Conservation (phyloP, 2,113 vertebrate genomes). For the Polypterus bichir region DNA sequence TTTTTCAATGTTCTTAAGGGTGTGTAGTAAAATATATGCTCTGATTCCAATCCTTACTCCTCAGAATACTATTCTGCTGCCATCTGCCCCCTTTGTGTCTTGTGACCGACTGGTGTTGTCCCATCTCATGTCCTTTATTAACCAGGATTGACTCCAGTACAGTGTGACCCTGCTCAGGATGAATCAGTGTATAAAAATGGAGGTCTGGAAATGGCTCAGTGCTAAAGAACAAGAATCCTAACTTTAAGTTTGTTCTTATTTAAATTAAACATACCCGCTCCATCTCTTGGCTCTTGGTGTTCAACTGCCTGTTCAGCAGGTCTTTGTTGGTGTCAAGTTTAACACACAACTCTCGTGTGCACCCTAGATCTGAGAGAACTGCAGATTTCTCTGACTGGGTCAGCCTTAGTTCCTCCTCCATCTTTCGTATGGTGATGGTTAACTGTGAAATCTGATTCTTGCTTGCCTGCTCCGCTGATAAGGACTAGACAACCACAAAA, state of each 20-base stretch:
- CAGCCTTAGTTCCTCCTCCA: constrained; percentile 47
- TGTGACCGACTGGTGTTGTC: no score
- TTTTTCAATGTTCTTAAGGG: no score
- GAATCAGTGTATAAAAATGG: no score
- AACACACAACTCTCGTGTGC: constrained; percentile 47
- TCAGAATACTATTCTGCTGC: no score
- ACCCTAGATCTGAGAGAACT: constrained; percentile 45
- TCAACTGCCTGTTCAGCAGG: constrained; percentile 37
- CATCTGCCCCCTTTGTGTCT: no score
- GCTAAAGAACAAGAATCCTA: no score
- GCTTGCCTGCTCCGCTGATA: constrained; percentile 45
- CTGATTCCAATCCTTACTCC: no score
- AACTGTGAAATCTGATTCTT: constrained; percentile 43
- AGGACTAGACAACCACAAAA: constrained; percentile 21
- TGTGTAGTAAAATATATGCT: no score
- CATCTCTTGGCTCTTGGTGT: constrained; percentile 41
- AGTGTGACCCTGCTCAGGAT: no score
- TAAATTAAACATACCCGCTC: constrained; percentile 30
- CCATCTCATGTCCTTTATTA: no score
- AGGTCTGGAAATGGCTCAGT: no score
- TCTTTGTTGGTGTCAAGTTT: constrained; percentile 58
- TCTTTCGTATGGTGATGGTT: constrained; percentile 40
- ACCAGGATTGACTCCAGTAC: no score
- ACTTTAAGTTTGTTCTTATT: neutral
- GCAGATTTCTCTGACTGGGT: constrained; percentile 34